Conservation (phyloP, 2,888 invertebrate species). For the Rhagonycha fulva region DNA sequence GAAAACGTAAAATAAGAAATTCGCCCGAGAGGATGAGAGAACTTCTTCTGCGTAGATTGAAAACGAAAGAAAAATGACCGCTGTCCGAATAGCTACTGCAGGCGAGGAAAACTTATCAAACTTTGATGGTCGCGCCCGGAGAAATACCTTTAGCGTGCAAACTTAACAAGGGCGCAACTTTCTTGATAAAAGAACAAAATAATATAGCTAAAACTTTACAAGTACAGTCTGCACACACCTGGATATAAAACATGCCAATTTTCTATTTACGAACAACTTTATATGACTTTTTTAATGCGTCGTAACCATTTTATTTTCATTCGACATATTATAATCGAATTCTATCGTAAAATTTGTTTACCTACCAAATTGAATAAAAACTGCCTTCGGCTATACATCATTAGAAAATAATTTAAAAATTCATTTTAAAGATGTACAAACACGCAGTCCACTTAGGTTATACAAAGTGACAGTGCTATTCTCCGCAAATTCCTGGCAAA, state of each 20-base stretch:
- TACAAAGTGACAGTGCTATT: constrained; percentile 47
- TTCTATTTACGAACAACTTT: constrained; percentile 25
- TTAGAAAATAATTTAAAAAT: constrained; percentile 4
- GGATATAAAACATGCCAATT: constrained; percentile 40
- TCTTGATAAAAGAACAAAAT: constrained; percentile 55
- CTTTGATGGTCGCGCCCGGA: constrained; percentile 50
- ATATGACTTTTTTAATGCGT: not conserved
- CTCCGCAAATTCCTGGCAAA: constrained; percentile 47
- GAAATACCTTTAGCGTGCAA: constrained; percentile 39
- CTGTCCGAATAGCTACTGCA: constrained; percentile 54
- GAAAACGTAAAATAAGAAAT: constrained; percentile 41
- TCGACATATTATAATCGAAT: not conserved
- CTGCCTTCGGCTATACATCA: not conserved
- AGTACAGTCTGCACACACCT: constrained; percentile 47
- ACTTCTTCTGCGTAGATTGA: constrained; percentile 55
- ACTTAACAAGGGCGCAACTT: constrained; percentile 45
- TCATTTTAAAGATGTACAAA: constrained; percentile 25
- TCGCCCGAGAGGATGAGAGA: constrained; percentile 39
- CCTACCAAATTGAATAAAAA: not conserved
- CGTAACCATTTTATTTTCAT: not conserved
- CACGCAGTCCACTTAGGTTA: constrained; percentile 42
- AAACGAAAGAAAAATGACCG: constrained; percentile 62
- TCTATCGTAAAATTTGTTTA: not conserved
- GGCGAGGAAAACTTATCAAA: constrained; percentile 55
- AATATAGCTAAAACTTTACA: constrained; percentile 51